Conservation (phyloP, 2,888 invertebrate genomes). For the Rhamphomyia laevipes region DNA sequence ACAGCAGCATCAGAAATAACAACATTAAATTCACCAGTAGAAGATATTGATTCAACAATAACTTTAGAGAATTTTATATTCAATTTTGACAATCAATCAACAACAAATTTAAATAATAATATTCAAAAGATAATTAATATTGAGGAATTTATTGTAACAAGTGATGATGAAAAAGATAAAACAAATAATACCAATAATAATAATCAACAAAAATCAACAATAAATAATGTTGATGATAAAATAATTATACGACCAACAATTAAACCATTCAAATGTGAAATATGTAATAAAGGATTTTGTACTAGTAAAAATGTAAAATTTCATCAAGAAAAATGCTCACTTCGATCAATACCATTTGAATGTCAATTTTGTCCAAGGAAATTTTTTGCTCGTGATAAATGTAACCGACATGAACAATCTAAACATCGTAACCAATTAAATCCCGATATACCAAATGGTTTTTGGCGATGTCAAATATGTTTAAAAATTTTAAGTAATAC, state of each 20-base stretch:
- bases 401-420: neutral
- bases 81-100: neutral
- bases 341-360: too few species aligned
- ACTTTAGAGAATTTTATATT: neutral
- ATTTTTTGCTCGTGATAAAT: neutral
- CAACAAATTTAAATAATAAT: neutral
- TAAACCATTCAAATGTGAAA: neutral
- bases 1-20: neutral
- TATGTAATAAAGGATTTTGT: neutral
- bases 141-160: neutral
- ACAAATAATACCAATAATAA: neutral
- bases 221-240: neutral
- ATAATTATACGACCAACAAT: neutral
- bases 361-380: neutral
- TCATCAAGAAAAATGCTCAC: neutral
- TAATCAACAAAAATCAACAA: neutral
- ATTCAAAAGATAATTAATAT: neutral
- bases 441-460: neutral
- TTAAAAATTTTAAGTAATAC: neutral
- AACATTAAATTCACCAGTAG: neutral
- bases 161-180: neutral
- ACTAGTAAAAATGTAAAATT: neutral
- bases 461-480: neutral
- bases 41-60: neutral
- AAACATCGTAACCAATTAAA: neutral